Evolutionary conservation across 2,888 invertebrate species (phyloP).

Genomic region (Allacma fusca): DNA sequence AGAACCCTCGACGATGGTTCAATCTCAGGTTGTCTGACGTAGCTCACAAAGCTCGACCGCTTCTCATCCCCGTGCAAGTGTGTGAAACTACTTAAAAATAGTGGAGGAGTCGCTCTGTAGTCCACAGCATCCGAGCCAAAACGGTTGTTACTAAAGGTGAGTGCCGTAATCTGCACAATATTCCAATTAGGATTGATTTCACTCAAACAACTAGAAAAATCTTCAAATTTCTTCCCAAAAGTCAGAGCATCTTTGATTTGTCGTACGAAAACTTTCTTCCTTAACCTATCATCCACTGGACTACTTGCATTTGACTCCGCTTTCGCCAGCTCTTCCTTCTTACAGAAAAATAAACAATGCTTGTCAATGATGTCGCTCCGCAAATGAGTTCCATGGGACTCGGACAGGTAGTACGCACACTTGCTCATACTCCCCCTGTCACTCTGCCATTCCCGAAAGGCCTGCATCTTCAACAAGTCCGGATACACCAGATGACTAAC

Average conservation of each 20-base stretch:
- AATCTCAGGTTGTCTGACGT: conserved; percentile 45
- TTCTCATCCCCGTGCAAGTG: conserved; percentile 46
- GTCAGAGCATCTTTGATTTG: conserved; percentile 40
- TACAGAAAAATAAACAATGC: conserved; percentile 42
- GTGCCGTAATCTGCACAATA: conserved; percentile 53
- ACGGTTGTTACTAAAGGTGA: conserved; percentile 50
- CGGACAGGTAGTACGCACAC: conserved; percentile 45
- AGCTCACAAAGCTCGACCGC: conserved; percentile 47
- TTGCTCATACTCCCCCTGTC: conserved; percentile 25
- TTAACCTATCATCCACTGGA: conserved; percentile 16
- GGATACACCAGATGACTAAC: conserved; percentile 41
- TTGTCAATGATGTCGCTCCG: conserved; percentile 46
- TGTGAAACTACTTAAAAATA: conserved; percentile 51
- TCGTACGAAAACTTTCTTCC: conserved; percentile 40
- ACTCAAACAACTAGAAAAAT: conserved; percentile 26
- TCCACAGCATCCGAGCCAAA: conserved; percentile 47
- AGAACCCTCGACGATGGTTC: conserved; percentile 42
- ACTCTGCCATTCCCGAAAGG: conserved; percentile 45
- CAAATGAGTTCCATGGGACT: conserved; percentile 44
- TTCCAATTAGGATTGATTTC: conserved; percentile 54
- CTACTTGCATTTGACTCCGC: background rate
- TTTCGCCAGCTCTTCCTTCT: conserved; percentile 32
- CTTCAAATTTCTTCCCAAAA: conserved; percentile 31
- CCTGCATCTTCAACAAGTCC: conserved; percentile 42
- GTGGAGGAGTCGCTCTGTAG: conserved; percentile 47